Percentiles rank a stretch among this genome's conserved stretches.
Evolutionary conservation across 92 coral and sea anemone genomes (phyloP).

Genomic region (Siderastrea siderea): DNA sequence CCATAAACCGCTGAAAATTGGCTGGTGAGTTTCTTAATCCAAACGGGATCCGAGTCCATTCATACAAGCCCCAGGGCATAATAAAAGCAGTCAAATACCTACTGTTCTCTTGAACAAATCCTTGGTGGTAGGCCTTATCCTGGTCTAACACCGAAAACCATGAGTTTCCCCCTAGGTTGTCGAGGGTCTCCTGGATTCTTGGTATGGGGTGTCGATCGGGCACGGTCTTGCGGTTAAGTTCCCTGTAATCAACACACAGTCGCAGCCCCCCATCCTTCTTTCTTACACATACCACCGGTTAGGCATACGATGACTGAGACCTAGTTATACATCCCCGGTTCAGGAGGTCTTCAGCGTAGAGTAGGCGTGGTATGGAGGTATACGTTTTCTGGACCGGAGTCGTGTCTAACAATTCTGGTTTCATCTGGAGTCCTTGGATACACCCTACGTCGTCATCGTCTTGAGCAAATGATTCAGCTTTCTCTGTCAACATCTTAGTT

Average conservation of each 20-base stretch:
- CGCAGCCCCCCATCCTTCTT: constrained; percentile 22
- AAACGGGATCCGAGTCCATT: constrained; percentile 60
- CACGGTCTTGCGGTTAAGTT: constrained; percentile 35
- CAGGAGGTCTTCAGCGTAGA: constrained; percentile 33
- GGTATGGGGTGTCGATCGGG: constrained; percentile 42
- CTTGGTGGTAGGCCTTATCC: constrained; percentile 52
- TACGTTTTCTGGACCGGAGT: constrained; percentile 24
- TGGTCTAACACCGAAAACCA: constrained; percentile 43
- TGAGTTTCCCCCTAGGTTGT: constrained; percentile 43
- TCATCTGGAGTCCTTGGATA: constrained; percentile 18
- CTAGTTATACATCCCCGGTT: constrained; percentile 62
- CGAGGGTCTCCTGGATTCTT: constrained; percentile 26
- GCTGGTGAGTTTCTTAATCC: constrained; percentile 56
- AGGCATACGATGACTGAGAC: constrained; percentile 32
- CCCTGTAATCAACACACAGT: constrained; percentile 26
- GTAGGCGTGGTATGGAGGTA: constrained; percentile 22
- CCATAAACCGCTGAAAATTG: constrained; percentile 60
- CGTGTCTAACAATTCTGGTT: constrained; percentile 7
- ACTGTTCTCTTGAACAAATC: constrained; percentile 23
- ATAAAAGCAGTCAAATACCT: constrained; percentile 50
- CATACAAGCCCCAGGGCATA: constrained; percentile 56
- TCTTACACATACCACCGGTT: constrained; percentile 21
- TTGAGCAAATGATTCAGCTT: no score
- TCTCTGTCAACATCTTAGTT: no score
- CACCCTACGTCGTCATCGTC: constrained; percentile 15